Base-by-base conservation (phyloP, 2,888 invertebrate species). In the Julus scandinavius region DNA sequence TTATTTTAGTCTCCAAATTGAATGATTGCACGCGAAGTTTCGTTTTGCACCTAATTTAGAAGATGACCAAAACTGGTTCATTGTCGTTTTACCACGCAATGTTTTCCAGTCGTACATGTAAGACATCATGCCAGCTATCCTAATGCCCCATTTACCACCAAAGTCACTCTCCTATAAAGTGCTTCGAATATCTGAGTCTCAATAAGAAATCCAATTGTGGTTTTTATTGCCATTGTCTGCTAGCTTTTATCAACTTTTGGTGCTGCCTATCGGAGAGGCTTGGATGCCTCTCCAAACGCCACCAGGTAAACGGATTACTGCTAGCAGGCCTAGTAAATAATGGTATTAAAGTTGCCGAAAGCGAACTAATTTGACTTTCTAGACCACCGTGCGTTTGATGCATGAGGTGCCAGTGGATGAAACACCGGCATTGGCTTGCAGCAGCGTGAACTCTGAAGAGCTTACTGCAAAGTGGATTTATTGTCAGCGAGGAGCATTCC, bases 281-380 rank as follows among this genome's bases (percentile, higher is more conserved):
- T 29, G 72, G 72, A 11, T 72, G 29, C 2, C 72, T 72, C n/a
- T 72, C 58, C 58, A n/a, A 63, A n/a, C 6, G 58, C n/a, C 15
- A 63, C 15, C 58, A 63, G 29, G n/a, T 20, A 63, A 63, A 63
- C 63, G 20, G 20, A 72, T 72, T 72, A 29, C 29, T 29, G 72
- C 29, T 29, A 29, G 72, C 72, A 9, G 29, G 72, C 72, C 29
- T 9, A 1, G 72, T 29, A 72, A 72, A 72, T 72, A 72, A 72
- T 72, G 72, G 72, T 29, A 72, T 72, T 72, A 72, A 72, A 72
- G 29, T 29, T 29, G 29, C 72, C 72, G 72, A 72, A 72, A 72
- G 72, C 72, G 11, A 72, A 72, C 72, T n/a, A 72, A 72, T 72
- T 72, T 72, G 72, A 29, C 29, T n/a, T 29, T 29, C 29, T 72